Conservation (phyloP, 2,888 invertebrate genomes). For the Eucriotettix oculatus region DNA sequence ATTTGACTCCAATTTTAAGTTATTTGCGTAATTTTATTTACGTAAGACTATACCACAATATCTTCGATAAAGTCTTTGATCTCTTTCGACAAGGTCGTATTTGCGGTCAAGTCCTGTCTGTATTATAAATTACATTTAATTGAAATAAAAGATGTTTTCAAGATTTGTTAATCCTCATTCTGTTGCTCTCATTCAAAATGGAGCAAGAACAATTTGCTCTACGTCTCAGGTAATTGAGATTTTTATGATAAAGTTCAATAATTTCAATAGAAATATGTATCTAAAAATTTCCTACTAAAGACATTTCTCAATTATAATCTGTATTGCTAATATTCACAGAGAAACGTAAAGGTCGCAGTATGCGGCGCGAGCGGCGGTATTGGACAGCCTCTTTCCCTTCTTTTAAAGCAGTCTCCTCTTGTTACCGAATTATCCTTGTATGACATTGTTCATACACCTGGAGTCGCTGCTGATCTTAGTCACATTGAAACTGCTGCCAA, state of each 20-base stretch:
- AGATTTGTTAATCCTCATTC: constrained; percentile 36
- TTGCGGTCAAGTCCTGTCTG: no score
- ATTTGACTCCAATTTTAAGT: no score
- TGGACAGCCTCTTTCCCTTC: constrained; percentile 86
- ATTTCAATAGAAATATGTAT: no score
- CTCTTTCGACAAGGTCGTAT: no score
- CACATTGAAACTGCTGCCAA: constrained; percentile 86
- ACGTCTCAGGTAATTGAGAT: constrained; percentile 7
- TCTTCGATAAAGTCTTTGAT: no score
- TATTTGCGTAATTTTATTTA: no score
- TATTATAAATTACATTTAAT: no score
- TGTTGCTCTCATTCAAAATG: constrained; percentile 31
- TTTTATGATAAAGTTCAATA: not conserved
- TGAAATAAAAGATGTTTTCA: constrained; percentile 37
- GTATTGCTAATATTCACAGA: constrained; percentile 28
- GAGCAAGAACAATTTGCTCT: constrained; percentile 41
- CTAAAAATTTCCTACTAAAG: no score
- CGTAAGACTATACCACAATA: no score
- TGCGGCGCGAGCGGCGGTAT: constrained; percentile 96
- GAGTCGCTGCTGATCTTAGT: constrained; percentile 92
- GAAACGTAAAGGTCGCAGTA: constrained; percentile 82
- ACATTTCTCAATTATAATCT: no score
- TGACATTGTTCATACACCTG: constrained; percentile 89
- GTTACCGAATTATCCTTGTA: constrained; percentile 73
- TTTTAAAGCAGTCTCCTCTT: constrained; percentile 78